These are phyloP conservation scores for Antheraea pernyi DNA, from an alignment of 1,140 invertebrate genomes.

Conservation along the genomic window DNA sequence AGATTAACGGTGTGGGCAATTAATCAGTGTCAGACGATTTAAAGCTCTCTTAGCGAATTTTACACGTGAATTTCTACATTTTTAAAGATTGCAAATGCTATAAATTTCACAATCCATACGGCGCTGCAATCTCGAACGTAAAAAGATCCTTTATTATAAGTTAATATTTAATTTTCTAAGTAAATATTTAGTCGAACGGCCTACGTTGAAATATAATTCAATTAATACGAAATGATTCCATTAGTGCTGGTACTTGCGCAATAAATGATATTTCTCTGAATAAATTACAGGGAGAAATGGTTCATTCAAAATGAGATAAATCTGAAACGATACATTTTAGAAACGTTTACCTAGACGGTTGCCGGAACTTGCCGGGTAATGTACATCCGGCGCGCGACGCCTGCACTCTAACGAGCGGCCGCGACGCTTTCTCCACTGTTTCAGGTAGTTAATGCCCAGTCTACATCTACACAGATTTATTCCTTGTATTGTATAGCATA, in stretches of 20 bases:
- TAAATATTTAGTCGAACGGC: too few species aligned
- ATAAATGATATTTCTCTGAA: neutral
- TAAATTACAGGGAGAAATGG: neutral
- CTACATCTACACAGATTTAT: neutral
- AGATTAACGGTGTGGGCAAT: neutral
- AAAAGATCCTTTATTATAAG: too few species aligned
- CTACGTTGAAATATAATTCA: too few species aligned
- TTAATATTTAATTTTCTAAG: too few species aligned
- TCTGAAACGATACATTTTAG: neutral
- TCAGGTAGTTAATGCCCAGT: neutral
- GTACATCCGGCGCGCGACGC: neutral
- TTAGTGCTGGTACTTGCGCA: neutral
- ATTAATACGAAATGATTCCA: too few species aligned
- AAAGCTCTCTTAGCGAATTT: neutral
- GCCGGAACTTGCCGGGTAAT: neutral
- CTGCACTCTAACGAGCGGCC: neutral
- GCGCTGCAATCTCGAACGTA: neutral
- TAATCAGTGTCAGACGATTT: conserved; percentile 6
- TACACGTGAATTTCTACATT: conserved; percentile 3
- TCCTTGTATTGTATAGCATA: neutral
- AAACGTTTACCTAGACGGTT: neutral
- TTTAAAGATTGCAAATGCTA: neutral
- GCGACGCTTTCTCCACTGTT: neutral
- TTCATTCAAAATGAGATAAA: neutral
- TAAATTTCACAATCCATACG: neutral